A percentile compares a stretch with the other conserved stretches of the same genome.
Evolutionary conservation across 2,113 vertebrate species (phyloP).

Genomic region (Ifrita kowaldi): DNA sequence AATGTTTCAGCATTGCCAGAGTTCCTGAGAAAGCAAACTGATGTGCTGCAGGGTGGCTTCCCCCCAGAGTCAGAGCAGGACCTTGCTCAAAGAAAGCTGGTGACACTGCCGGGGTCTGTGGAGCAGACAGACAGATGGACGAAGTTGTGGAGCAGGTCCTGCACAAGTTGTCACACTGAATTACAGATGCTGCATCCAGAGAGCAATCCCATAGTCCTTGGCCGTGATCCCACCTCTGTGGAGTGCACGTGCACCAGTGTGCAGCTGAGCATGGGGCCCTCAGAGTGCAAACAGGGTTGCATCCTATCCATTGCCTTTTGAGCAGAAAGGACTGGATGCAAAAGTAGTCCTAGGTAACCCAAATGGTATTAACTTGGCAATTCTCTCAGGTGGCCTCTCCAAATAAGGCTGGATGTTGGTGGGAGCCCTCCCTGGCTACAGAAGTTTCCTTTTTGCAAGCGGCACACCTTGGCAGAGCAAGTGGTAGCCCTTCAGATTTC

Average conservation of each 20-base stretch:
- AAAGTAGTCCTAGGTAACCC: neutral
- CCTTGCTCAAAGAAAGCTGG: neutral
- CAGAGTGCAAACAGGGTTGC: rapidly evolving
- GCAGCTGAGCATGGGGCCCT: neutral
- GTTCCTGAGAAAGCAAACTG: neutral
- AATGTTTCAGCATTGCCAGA: neutral
- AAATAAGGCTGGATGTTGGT: neutral
- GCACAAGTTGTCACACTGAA: neutral
- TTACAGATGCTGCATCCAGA: neutral
- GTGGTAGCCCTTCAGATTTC: neutral
- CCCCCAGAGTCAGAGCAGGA: neutral
- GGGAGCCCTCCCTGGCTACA: neutral
- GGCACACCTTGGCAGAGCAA: neutral
- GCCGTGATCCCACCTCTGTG: neutral
- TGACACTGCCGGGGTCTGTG: neutral
- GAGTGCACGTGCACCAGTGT: rapidly evolving
- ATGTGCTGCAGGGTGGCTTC: neutral
- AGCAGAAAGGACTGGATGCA: neutral
- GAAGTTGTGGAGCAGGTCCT: neutral
- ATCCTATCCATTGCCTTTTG: neutral
- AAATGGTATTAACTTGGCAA: neutral
- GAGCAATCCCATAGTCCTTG: neutral
- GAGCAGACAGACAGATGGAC: neutral
- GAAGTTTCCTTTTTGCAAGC: neutral
- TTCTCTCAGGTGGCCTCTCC: neutral